A percentile compares a stretch with the other conserved stretches of the same genome.
Evolutionary conservation across 1,140 invertebrate genomes (phyloP).

Genomic region (Bombus superbus): DNA sequence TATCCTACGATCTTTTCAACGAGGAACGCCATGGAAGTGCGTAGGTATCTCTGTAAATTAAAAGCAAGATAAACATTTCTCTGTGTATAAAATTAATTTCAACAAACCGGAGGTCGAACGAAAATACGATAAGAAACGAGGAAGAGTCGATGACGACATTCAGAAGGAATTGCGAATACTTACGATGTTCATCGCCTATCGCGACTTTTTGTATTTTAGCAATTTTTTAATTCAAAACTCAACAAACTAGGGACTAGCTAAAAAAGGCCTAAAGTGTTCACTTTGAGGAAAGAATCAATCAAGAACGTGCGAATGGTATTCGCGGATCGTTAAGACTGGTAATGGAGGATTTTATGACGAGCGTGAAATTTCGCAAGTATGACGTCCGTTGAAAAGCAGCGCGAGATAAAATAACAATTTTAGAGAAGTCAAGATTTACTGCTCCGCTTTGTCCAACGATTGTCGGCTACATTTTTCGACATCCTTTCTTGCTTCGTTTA

Average conservation of each 20-base stretch:
- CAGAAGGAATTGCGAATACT: no score
- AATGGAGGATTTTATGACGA: slow-evolving; percentile 22
- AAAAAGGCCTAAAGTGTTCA: background rate
- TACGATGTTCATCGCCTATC: background rate
- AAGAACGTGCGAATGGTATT: background rate
- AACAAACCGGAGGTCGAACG: background rate
- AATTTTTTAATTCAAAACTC: background rate
- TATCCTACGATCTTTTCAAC: no score
- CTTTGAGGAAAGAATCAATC: background rate
- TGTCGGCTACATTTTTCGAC: background rate
- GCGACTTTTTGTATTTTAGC: background rate
- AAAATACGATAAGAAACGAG: background rate
- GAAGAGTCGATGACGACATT: no score
- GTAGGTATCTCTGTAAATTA: no score
- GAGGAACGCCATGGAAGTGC: no score
- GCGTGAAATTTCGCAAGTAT: slow-evolving; percentile 24
- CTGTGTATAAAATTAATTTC: no score
- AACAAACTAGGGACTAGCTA: background rate
- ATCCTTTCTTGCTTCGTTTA: no score
- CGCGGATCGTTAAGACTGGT: background rate
- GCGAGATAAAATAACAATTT: background rate
- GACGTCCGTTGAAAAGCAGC: background rate
- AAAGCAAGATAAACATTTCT: no score
- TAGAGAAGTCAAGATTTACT: background rate
- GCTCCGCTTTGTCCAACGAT: background rate